phyloP scores from a whole-genome alignment of 2,888 invertebrate genomes.

The Eupithecia insigniata region DNA sequence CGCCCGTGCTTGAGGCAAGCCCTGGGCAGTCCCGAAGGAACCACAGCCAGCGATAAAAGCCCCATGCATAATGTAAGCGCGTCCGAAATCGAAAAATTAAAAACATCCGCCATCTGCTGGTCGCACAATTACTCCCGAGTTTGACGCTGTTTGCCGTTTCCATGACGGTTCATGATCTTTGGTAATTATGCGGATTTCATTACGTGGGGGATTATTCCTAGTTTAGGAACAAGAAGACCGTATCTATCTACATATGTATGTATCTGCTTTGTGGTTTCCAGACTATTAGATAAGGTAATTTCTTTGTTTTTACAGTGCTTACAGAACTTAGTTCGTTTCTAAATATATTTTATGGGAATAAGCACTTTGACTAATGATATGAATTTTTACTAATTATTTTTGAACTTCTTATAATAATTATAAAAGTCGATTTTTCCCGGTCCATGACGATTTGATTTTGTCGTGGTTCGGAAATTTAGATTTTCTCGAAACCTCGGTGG shows the following conservation, averaged over 20 bases:
- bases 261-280: not conserved
- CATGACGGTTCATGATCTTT: slow-evolving; percentile 9
- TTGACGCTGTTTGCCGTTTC: slow-evolving; percentile 53
- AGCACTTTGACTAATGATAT: too few relatives aligned
- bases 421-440: too few relatives aligned
- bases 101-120: slow-evolving; percentile 79
- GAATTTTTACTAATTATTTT: too few relatives aligned
- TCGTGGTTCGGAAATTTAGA: not conserved
- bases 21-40: slow-evolving; percentile 74
- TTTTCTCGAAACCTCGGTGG: not conserved
- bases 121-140: slow-evolving; percentile 64
- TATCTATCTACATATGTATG: too few relatives aligned
- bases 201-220: slow-evolving; percentile 42
- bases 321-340: too few relatives aligned
- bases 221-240: not conserved
- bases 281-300: too few relatives aligned
- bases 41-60: slow-evolving; percentile 82
- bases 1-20: slow-evolving; percentile 35
- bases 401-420: too few relatives aligned
- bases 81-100: slow-evolving; percentile 84
- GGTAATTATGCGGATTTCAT: slow-evolving; percentile 63
- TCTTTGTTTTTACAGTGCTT: not conserved
- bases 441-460: too few relatives aligned
- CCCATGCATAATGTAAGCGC: slow-evolving; percentile 80
- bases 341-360: too few relatives aligned